A percentile compares a stretch with the other conserved stretches of the same genome.
phyloP scores from a whole-genome alignment of 2,888 invertebrate genomes.

The Thymelicus lineola region DNA sequence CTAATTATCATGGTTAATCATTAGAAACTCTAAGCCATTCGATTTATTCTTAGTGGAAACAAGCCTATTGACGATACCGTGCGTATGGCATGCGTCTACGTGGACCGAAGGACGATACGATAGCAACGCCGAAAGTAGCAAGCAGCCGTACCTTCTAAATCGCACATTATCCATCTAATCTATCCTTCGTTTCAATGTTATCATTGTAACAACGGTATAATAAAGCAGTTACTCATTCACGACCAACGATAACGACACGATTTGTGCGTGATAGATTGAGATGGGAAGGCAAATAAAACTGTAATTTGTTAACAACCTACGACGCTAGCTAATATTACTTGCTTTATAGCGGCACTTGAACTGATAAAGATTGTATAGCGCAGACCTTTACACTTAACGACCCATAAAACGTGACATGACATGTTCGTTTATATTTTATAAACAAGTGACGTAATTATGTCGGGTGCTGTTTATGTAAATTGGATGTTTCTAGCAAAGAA shows the following conservation, averaged over 20 bases:
- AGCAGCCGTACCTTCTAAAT: too few relatives aligned
- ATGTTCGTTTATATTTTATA: slow-evolving; percentile 26
- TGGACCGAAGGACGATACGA: too few relatives aligned
- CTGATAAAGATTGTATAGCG: slow-evolving; percentile 18
- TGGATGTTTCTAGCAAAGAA: neutral
- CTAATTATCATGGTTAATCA: too few relatives aligned
- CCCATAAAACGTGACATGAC: slow-evolving; percentile 30
- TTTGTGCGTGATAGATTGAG: neutral
- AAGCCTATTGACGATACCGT: too few relatives aligned
- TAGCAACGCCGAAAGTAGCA: too few relatives aligned
- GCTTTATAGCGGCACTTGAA: slow-evolving; percentile 14
- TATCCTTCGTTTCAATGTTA: too few relatives aligned
- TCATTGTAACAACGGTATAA: too few relatives aligned
- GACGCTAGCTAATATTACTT: slow-evolving; percentile 14
- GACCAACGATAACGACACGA: neutral
- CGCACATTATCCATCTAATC: too few relatives aligned
- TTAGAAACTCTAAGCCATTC: too few relatives aligned
- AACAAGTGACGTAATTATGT: slow-evolving; percentile 13
- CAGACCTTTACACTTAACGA: slow-evolving; percentile 19
- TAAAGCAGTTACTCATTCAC: neutral
- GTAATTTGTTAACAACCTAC: slow-evolving; percentile 27
- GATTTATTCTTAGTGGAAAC: too few relatives aligned
- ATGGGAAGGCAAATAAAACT: slow-evolving; percentile 4
- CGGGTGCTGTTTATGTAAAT: neutral
- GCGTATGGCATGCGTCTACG: too few relatives aligned